Percentiles rank a stretch among this genome's conserved stretches.
phyloP scores from a whole-genome alignment of 2,113 vertebrate species.

The Aleadryas rufinucha region DNA sequence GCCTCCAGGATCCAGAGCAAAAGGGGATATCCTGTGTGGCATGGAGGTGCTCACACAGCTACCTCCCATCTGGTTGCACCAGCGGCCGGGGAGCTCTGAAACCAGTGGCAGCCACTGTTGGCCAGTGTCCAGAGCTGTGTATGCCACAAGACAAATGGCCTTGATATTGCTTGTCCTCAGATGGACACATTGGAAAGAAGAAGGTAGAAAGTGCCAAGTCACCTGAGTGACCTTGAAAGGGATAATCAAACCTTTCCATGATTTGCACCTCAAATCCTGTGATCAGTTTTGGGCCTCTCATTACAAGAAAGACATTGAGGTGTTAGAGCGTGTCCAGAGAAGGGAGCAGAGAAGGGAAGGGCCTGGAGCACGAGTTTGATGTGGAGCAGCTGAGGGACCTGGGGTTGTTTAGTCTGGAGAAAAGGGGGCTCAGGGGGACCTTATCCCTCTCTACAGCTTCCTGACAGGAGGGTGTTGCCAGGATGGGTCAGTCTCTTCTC shows the following conservation, averaged over 20 bases:
- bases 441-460: not conserved
- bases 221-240: not conserved
- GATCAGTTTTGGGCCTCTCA: not conserved
- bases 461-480: not conserved
- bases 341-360: not conserved
- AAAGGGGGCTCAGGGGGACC: not conserved
- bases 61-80: not conserved
- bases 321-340: not conserved
- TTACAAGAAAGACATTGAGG: not conserved
- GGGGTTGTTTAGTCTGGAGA: not conserved
- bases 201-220: not conserved
- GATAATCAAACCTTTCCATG: not conserved
- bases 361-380: not conserved
- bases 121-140: fast-evolving
- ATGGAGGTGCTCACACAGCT: not conserved
- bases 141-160: not conserved
- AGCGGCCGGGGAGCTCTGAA: not conserved
- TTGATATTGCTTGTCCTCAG: not conserved
- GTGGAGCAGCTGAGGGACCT: not conserved
- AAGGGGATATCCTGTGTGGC: fast-evolving
- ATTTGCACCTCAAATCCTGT: not conserved
- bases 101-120: not conserved
- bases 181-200: not conserved
- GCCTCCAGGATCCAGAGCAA: not conserved
- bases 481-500: not conserved